A percentile compares a stretch with the other conserved stretches of the same genome.
phyloP scores from a whole-genome alignment of 2,113 vertebrate species.

The Orcinus orca region DNA sequence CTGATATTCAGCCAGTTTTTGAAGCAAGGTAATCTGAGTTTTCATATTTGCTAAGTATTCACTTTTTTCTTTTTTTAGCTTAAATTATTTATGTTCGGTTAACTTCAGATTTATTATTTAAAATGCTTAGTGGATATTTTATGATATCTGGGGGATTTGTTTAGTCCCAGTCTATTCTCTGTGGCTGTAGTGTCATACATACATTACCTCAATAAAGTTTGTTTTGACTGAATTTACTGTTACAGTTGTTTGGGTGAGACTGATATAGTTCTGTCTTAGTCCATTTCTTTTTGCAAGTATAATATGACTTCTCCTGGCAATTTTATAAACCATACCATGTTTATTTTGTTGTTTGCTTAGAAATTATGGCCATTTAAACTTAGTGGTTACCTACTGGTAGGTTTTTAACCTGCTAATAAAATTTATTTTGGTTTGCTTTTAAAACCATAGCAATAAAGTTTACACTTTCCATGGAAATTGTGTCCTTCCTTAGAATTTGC shows the following conservation, averaged over 20 bases:
- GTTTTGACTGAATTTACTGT: background rate
- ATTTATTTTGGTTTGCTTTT: background rate
- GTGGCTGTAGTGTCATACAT: background rate
- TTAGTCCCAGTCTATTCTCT: background rate
- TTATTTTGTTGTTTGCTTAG: background rate
- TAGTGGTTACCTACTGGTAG: background rate
- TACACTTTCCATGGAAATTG: background rate
- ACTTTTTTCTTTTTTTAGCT: background rate
- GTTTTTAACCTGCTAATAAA: background rate
- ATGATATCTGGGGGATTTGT: background rate
- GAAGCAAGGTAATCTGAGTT: constrained; percentile 84
- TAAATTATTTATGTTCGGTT: background rate
- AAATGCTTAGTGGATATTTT: constrained; percentile 24
- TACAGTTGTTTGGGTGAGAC: background rate
- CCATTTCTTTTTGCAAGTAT: background rate
- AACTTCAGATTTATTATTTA: background rate
- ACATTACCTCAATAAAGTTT: constrained; percentile 11
- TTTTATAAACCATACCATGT: background rate
- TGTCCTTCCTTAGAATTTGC: background rate
- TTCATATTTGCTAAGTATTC: constrained; percentile 31
- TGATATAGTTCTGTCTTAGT: background rate
- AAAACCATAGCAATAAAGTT: background rate
- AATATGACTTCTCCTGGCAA: background rate
- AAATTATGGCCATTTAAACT: background rate
- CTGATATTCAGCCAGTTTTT: constrained; percentile 84